Conservation (phyloP, 2,113 vertebrate genomes). For the Centropus bengalensis region DNA sequence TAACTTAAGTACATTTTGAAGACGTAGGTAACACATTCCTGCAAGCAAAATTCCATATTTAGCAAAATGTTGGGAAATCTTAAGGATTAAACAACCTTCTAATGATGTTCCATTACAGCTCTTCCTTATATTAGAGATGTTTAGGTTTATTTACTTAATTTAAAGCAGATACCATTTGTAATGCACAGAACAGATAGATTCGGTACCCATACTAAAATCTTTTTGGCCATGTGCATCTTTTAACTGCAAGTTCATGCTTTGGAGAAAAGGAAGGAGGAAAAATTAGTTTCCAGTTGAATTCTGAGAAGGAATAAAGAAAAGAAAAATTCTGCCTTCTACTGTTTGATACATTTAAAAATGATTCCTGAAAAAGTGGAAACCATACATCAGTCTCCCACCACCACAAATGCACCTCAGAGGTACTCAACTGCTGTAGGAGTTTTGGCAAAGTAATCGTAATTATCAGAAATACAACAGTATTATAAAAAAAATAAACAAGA, state of each 20-base stretch:
- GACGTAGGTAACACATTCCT: neutral
- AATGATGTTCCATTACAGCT: neutral
- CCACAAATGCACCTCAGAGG: neutral
- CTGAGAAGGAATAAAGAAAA: neutral
- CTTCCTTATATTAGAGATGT: neutral
- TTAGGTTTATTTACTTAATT: neutral
- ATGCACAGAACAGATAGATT: neutral
- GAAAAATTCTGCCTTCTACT: neutral
- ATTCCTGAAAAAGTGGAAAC: neutral
- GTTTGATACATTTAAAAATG: neutral
- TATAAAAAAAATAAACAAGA: neutral
- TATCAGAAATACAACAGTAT: neutral
- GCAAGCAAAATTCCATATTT: neutral
- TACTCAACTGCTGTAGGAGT: neutral
- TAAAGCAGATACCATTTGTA: neutral
- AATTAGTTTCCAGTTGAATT: neutral
- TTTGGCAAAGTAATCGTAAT: neutral
- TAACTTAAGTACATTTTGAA: neutral
- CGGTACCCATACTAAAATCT: neutral
- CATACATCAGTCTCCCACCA: neutral
- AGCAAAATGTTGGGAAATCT: neutral
- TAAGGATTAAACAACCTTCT: neutral
- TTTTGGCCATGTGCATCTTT: neutral
- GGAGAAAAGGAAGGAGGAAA: neutral
- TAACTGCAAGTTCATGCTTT: neutral